Evolutionary conservation across 2,888 invertebrate genomes (phyloP).

Genomic region (Rhaphigaster nebulosa): DNA sequence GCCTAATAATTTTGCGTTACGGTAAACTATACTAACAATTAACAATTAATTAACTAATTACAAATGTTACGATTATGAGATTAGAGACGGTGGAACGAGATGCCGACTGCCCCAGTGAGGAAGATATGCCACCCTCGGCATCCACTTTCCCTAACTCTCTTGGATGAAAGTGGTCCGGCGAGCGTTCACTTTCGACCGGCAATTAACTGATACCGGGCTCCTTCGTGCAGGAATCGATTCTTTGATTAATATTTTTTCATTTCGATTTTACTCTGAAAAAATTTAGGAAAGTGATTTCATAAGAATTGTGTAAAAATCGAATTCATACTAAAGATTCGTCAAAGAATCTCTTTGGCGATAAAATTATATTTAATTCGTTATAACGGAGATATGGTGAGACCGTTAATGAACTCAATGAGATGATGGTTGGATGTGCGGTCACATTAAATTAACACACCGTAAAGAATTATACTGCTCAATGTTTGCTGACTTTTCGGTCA

Average conservation of each 20-base stretch:
- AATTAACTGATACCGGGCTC: conserved; percentile 14
- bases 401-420: too few species aligned
- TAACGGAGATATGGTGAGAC: too few species aligned
- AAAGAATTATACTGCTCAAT: too few species aligned
- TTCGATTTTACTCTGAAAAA: background rate
- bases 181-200: conserved; percentile 39
- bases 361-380: background rate
- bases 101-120: conserved; percentile 27
- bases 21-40: background rate
- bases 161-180: conserved; percentile 35
- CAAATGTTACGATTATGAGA: background rate
- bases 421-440: too few species aligned
- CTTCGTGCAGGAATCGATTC: conserved; percentile 28
- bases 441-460: too few species aligned
- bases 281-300: background rate
- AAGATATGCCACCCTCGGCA: conserved; percentile 40
- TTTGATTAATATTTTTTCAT: background rate
- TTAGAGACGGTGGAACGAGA: background rate
- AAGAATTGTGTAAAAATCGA: background rate
- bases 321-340: background rate
- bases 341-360: background rate
- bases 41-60: background rate
- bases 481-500: too few species aligned
- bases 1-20: background rate
- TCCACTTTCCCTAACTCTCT: conserved; percentile 48